A percentile compares a stretch with the other conserved stretches of the same genome.
Conservation (phyloP, 1,140 invertebrate species). For the Coenobita brevimanus region DNA sequence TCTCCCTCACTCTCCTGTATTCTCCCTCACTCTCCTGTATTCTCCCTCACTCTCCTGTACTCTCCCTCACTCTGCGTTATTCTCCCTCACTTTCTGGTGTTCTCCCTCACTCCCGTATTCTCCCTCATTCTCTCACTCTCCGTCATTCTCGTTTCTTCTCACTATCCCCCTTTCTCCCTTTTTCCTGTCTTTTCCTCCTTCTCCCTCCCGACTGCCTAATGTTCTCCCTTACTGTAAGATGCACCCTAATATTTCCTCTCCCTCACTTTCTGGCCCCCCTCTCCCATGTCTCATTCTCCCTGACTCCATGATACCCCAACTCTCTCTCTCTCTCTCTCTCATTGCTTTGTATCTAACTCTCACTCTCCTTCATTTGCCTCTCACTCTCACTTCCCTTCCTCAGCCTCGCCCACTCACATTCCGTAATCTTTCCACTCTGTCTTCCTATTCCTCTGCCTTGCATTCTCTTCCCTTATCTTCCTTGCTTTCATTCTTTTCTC, state of each 20-base stretch:
- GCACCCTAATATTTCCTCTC: neutral
- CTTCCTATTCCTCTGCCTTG: neutral
- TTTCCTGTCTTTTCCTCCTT: neutral
- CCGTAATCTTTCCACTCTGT: neutral
- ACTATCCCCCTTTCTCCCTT: neutral
- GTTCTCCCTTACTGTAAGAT: too few relatives aligned
- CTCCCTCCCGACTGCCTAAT: too few relatives aligned
- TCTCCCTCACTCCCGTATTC: neutral
- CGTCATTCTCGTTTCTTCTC: neutral
- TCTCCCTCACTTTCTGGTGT: neutral
- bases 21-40: neutral
- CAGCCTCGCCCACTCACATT: neutral
- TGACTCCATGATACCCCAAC: neutral
- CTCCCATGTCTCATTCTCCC: neutral
- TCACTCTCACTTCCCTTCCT: neutral
- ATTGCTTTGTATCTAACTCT: neutral
- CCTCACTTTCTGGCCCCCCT: neutral
- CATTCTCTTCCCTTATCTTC: neutral
- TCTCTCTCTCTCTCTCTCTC: constrained; percentile 30
- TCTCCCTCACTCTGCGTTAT: neutral
- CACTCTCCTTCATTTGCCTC: neutral
- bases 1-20: neutral
- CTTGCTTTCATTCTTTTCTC: neutral
- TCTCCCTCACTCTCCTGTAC: neutral
- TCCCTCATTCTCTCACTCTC: neutral